Conservation (phyloP, 2,888 invertebrate genomes). For the Diplolepis rosae region DNA sequence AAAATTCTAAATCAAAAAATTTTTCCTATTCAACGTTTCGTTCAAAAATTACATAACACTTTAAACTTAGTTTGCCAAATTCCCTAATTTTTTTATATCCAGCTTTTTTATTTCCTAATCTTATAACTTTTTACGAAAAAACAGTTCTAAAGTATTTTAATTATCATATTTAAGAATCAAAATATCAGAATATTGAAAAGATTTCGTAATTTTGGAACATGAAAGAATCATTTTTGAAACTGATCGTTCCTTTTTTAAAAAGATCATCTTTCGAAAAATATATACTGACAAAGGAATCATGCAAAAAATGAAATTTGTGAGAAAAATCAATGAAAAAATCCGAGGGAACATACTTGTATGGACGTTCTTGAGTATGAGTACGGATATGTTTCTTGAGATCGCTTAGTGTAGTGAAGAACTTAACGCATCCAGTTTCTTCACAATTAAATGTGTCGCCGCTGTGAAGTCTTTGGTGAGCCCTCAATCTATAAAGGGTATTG, state of each 20-base stretch:
- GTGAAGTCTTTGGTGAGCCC: conserved; percentile 93
- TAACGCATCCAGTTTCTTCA: conserved; percentile 85
- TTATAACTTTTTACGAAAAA: too few relatives aligned
- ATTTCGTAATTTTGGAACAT: too few relatives aligned
- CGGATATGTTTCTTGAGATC: conserved; percentile 95
- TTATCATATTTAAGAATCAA: neutral
- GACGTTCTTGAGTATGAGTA: conserved; percentile 93
- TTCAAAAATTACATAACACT: too few relatives aligned
- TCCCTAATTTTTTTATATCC: too few relatives aligned
- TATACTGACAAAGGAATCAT: neutral
- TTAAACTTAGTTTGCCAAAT: too few relatives aligned
- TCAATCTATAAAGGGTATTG: conserved; percentile 92
- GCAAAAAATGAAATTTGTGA: neutral
- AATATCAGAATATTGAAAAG: too few relatives aligned
- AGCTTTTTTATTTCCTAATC: too few relatives aligned
- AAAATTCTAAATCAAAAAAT: neutral
- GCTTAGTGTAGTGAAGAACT: conserved; percentile 94
- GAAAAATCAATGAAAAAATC: conserved; percentile 31
- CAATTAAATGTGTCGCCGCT: conserved; percentile 97
- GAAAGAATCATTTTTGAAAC: neutral
- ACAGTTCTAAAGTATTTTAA: conserved; percentile 8
- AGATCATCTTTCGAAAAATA: neutral
- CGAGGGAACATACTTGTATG: conserved; percentile 82
- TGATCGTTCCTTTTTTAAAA: neutral
- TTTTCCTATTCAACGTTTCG: conserved; percentile 30